Evolutionary conservation across 2,797 vertebrate genomes (phyloP), one percentile per base, ranked within the genome.

Genomic region (Coccyzus lansbergi): DNA sequence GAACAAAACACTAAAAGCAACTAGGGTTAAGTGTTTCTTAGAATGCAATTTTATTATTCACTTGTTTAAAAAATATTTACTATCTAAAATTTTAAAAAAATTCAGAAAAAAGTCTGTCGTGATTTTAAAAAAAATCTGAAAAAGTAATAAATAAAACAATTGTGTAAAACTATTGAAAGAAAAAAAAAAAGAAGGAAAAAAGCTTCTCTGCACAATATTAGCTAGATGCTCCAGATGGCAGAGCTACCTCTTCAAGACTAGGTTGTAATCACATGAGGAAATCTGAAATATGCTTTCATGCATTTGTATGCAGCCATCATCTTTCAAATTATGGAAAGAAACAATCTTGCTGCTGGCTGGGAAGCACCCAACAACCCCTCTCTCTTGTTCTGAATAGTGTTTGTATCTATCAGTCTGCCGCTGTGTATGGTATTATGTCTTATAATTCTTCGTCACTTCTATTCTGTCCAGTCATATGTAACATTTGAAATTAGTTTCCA

Each of bases 381-480:
- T 95, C 97, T 98, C 98, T 98, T 97, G 98, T 98, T 98, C 97
- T 93, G 98, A 98, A 98, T 98, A 98, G 98, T 98, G 98, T 99
- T 99, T 98, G 98, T 98, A 98, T 98, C 98, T 98, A 98, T 98
- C 98, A 97, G 98, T 99, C 99, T 98, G 98, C 98, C 98, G 98
- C 98, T 98, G 98, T 99, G 98, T 99, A 98, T 98, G 98, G 98
- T 98, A 98, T 98, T 98, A 98, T 98, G 99, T 99, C 99, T 99
- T 98, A 98, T 99, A 98, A 98, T 98, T 98, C 98, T 98, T 98
- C 99, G 99, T 99, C 98, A 98, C 97, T 98, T 98, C 98, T 97
- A 98, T n/a, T n/a, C n/a, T n/a, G n/a, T 97, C 97, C 98, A 98
- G 98, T 98, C 98, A 99, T 99, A 98, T 99, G 98, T 99, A 99